phyloP scores from a whole-genome alignment of 2,113 vertebrate species.

The Kryptolebias marmoratus region DNA sequence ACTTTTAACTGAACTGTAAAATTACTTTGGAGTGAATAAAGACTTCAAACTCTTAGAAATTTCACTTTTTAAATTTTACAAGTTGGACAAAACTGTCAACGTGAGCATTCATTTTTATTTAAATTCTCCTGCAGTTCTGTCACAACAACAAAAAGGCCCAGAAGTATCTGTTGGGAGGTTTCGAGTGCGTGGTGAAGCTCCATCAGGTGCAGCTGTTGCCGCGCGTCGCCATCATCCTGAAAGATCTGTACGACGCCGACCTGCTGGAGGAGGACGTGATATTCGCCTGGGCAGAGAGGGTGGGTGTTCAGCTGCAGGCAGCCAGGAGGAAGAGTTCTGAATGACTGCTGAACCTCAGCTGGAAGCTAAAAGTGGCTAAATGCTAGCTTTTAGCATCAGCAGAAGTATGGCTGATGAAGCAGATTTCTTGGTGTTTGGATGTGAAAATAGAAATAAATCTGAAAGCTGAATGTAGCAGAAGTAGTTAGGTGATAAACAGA shows the following conservation, averaged over 20 bases:
- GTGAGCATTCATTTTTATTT: background rate
- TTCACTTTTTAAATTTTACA: too few species aligned
- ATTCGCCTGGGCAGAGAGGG: conserved; percentile 96
- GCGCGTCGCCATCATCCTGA: conserved; percentile 93
- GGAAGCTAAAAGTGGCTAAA: too few species aligned
- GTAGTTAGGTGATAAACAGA: too few species aligned
- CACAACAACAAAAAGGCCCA: conserved; percentile 98
- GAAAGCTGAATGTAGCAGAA: too few species aligned
- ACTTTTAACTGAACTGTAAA: too few species aligned
- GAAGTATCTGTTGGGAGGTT: conserved; percentile 93
- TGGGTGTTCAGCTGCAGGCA: conserved; percentile 36
- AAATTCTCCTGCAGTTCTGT: conserved; percentile 85
- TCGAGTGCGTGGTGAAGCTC: conserved; percentile 96
- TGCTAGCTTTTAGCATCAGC: background rate
- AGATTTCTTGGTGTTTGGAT: too few species aligned
- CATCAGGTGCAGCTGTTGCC: conserved; percentile 92
- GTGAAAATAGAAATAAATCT: too few species aligned
- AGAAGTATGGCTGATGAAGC: too few species aligned
- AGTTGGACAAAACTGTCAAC: too few species aligned
- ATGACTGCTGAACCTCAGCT: background rate
- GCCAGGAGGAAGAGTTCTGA: background rate
- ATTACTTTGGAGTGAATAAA: too few species aligned
- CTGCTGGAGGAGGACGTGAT: conserved; percentile 97
- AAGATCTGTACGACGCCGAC: conserved; percentile 96
- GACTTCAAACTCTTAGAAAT: too few species aligned